Percentiles rank a stretch among this genome's conserved stretches.
These are phyloP conservation scores for Ichneumoninae sp. DNA, from an alignment of 2,888 invertebrate species.

Conservation along the genomic window DNA sequence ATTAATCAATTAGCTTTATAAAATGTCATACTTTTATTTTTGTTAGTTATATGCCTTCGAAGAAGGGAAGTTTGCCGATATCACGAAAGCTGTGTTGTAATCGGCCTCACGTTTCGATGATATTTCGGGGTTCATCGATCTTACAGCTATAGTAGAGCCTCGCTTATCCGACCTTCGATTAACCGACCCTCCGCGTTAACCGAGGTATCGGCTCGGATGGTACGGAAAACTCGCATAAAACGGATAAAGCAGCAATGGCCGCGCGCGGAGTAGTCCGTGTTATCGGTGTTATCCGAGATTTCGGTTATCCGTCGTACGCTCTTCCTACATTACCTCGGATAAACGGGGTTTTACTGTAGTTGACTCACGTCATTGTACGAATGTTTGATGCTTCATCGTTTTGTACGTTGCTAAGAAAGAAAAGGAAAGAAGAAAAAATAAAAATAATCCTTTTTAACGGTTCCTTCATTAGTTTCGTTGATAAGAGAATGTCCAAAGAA, in stretches of 20 bases:
- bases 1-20: neutral
- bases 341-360: neutral
- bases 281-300: no score
- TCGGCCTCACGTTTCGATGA: slow-evolving; percentile 54
- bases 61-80: neutral
- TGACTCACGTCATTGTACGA: slow-evolving; percentile 29
- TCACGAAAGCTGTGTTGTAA: slow-evolving; percentile 8
- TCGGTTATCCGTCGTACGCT: no score
- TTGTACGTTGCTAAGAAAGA: slow-evolving; percentile 13
- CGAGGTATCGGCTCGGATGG: no score
- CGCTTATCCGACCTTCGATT: no score
- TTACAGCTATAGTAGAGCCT: neutral
- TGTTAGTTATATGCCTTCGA: slow-evolving; percentile 1
- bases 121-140: slow-evolving; percentile 56
- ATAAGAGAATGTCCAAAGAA: neutral
- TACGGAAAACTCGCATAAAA: no score
- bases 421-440: neutral
- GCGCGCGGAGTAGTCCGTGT: no score
- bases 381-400: slow-evolving; percentile 37
- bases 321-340: no score
- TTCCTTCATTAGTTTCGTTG: neutral
- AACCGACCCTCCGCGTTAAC: no score
- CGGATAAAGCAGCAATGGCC: no score
- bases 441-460: neutral
- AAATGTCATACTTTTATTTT: neutral